These are phyloP conservation scores for Drosophila mauritiana DNA, from an alignment of 1,140 invertebrate species.

Conservation along the genomic window DNA sequence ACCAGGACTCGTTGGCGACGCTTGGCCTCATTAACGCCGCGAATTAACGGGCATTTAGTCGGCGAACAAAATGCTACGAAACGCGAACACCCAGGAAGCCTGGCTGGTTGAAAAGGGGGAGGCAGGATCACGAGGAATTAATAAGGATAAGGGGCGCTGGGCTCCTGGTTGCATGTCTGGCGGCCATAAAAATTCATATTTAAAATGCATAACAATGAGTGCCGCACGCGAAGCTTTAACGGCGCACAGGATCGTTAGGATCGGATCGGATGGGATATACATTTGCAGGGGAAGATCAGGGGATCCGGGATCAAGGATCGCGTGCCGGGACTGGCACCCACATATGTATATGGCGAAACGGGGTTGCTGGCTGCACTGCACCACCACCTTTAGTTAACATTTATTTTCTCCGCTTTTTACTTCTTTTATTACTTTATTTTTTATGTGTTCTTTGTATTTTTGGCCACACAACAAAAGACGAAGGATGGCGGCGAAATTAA, in stretches of 20 bases:
- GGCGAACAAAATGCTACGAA: constrained; percentile 37
- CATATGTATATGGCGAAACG: constrained; percentile 31
- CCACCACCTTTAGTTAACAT: neutral
- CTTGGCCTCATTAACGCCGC: constrained; percentile 70
- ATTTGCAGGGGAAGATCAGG: constrained; percentile 3
- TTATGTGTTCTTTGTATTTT: neutral
- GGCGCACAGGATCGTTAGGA: constrained; percentile 39
- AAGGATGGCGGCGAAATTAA: constrained; percentile 55
- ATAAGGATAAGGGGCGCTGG: neutral
- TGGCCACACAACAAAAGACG: constrained; percentile 25
- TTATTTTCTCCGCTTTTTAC: no score
- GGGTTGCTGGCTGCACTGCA: constrained; percentile 1
- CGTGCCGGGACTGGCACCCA: constrained; percentile 48
- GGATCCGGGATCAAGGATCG: constrained; percentile 18
- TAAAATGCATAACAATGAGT: constrained; percentile 82
- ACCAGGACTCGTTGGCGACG: constrained; percentile 25
- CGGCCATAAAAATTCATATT: constrained; percentile 74
- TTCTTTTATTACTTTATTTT: no score
- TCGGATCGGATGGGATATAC: neutral
- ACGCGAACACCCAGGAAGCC: constrained; percentile 11
- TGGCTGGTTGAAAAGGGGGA: neutral
- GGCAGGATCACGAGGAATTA: no score
- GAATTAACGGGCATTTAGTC: constrained; percentile 75
- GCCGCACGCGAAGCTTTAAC: constrained; percentile 66
- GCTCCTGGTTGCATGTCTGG: constrained; percentile 51